Evolutionary conservation across 2,113 vertebrate genomes (phyloP).

Genomic region (Lontra canadensis): DNA sequence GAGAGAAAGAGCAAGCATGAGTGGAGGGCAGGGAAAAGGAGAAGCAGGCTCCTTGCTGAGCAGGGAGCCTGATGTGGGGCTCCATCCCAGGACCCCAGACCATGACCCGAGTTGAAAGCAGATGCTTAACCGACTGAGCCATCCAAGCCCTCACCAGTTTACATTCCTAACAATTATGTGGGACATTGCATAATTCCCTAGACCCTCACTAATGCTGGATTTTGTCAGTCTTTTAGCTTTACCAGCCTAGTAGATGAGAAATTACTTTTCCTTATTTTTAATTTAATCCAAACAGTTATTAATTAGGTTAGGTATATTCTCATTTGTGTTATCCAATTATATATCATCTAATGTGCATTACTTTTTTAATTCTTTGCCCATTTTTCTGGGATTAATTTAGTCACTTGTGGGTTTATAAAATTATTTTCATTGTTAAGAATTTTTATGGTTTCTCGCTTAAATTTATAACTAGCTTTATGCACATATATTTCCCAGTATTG

Average conservation of each 20-base stretch:
- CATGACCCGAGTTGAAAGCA: too few relatives aligned
- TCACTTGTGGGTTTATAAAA: not conserved
- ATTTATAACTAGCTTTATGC: not conserved
- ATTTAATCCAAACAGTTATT: not conserved
- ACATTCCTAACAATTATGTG: not conserved
- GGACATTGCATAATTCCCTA: not conserved
- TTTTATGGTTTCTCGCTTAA: not conserved
- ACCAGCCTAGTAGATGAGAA: not conserved
- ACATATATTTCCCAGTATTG: not conserved
- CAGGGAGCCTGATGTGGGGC: too few relatives aligned
- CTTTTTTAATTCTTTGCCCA: not conserved
- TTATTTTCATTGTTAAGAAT: not conserved
- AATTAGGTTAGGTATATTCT: not conserved
- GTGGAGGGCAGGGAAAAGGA: not conserved
- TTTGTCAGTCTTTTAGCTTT: not conserved
- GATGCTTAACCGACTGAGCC: too few relatives aligned
- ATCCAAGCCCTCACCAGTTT: too few relatives aligned
- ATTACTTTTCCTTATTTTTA: conserved; percentile 26
- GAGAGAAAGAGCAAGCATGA: not conserved
- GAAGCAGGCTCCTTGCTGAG: not conserved
- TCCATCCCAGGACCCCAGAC: too few relatives aligned
- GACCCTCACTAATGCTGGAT: not conserved
- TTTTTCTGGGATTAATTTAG: not conserved
- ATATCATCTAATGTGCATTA: not conserved
- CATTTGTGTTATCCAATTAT: not conserved